A percentile compares a stretch with the other conserved stretches of the same genome.
These are phyloP conservation scores for Acipenser ruthenus DNA, from an alignment of 2,797 vertebrate genomes.

Conservation along the genomic window DNA sequence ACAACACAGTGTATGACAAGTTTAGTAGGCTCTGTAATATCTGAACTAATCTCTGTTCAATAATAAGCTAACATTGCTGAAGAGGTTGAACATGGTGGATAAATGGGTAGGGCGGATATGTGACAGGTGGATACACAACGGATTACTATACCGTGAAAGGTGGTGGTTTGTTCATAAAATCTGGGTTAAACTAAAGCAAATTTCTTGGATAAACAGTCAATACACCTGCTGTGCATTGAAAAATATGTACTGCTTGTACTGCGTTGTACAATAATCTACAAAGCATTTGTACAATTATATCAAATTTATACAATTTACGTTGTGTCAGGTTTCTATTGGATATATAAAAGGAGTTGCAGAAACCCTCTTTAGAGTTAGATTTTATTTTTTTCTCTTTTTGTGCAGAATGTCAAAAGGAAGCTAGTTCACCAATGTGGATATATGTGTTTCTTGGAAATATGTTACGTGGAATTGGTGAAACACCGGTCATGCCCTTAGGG, in stretches of 20 bases:
- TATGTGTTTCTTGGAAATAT: conserved; percentile 68
- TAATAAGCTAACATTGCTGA: too few relatives aligned
- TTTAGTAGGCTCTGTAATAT: too few relatives aligned
- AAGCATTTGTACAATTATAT: too few relatives aligned
- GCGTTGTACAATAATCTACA: too few relatives aligned
- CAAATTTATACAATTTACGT: neutral
- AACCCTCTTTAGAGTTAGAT: neutral
- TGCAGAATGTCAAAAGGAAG: conserved; percentile 55
- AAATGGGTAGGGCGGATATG: neutral
- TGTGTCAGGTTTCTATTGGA: neutral
- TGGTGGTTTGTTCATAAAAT: neutral
- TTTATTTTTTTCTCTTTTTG: neutral
- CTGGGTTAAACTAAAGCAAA: too few relatives aligned
- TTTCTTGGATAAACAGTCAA: too few relatives aligned
- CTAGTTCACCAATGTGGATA: conserved; percentile 61
- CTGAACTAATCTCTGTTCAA: too few relatives aligned
- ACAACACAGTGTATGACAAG: too few relatives aligned
- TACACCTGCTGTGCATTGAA: neutral
- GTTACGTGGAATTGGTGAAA: conserved; percentile 69
- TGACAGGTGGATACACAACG: neutral
- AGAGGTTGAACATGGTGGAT: neutral
- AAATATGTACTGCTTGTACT: too few relatives aligned
- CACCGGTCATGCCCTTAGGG: conserved; percentile 68
- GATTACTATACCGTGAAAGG: conserved; percentile 3
- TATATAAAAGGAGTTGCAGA: neutral